Conservation (phyloP, 2,797 vertebrate genomes). For the Limosa lapponica region DNA sequence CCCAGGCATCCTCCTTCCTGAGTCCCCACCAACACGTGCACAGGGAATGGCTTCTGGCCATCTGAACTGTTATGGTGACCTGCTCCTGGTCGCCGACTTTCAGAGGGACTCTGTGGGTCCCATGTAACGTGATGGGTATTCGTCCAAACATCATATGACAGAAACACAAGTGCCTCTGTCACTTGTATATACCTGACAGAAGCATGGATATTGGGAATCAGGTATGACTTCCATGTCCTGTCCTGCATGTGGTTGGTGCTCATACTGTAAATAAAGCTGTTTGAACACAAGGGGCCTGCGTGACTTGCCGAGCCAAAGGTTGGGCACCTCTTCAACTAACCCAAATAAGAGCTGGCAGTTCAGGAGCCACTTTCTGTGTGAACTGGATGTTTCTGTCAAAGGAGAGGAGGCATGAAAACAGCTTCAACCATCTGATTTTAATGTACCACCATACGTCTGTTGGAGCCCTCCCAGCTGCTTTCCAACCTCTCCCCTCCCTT, state of each 20-base stretch:
- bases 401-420: background rate
- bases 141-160: background rate
- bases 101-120: background rate
- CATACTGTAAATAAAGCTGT: background rate
- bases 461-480: background rate
- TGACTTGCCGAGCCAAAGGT: background rate
- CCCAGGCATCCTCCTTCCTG: background rate
- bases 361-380: background rate
- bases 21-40: background rate
- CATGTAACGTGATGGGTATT: accelerated
- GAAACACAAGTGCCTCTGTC: background rate
- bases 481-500: background rate
- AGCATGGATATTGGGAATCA: background rate
- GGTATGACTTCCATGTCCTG: background rate
- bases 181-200: background rate
- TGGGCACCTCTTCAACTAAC: background rate
- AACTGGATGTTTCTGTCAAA: background rate
- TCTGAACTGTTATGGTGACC: background rate
- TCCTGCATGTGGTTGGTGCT: background rate
- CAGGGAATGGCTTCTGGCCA: background rate
- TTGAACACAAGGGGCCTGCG: background rate
- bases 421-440: background rate
- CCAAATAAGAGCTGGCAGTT: background rate
- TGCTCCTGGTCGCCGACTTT: background rate
- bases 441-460: accelerated